phyloP scores from a whole-genome alignment of 64 coral and sea anemone species.

The Catalaphyllia jardinei region DNA sequence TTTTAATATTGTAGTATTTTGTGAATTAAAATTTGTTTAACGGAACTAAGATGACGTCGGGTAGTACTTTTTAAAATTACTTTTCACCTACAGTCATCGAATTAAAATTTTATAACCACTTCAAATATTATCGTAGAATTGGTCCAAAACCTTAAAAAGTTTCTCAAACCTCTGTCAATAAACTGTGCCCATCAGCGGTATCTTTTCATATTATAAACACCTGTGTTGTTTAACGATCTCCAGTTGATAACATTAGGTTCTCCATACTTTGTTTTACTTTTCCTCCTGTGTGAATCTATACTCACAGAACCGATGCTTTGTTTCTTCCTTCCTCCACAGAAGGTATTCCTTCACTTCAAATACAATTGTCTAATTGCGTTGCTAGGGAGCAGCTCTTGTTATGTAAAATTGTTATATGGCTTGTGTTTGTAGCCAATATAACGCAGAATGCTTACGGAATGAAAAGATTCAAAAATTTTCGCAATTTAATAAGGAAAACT shows the following conservation, averaged over 20 bases:
- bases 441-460: too few species aligned
- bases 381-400: neutral
- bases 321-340: neutral
- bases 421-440: too few species aligned
- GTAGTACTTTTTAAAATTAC: neutral
- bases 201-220: neutral
- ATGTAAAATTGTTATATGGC: neutral
- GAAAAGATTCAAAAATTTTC: too few species aligned
- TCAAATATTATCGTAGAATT: neutral
- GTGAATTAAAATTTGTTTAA: too few species aligned
- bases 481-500: too few species aligned
- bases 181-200: neutral
- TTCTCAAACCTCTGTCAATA: neutral
- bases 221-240: neutral
- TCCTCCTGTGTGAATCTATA: neutral
- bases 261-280: neutral
- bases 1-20: too few species aligned
- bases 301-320: neutral
- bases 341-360: neutral
- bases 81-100: neutral
- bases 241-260: too few species aligned
- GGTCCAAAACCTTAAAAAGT: neutral
- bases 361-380: neutral
- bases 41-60: too few species aligned
- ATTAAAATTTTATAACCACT: slow-evolving; percentile 1